Evolutionary conservation across 2,888 invertebrate species (phyloP), one percentile per base, ranked within the genome.

Genomic region (Eutolmus rufibarbis): DNA sequence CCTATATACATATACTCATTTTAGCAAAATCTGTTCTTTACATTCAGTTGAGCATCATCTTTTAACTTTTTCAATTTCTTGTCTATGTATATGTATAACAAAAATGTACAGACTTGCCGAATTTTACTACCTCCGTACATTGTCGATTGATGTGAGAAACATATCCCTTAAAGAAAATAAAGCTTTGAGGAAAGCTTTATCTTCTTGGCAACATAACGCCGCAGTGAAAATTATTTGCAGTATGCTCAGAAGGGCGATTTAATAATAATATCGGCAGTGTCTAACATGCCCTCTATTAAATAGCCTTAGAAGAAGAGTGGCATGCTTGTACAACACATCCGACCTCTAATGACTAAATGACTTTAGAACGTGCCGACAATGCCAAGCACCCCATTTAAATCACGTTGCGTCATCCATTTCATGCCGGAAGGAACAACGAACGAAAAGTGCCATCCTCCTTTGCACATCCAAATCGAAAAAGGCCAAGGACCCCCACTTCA

Each of bases 301-400:
- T 82, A 57, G 40, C 66, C 66, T 31, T 56, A 37, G 34, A 57
- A 56, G 43, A 40, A 12, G 82, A 57, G 57, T 23, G 14, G 57
- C 57, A 82, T 82, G 12, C 12, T 46, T 79, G 31, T 28, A 51
- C 51, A 46, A 34, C 57, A 28, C n/a, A 57, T 66, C 66, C 82
- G 82, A 66, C 66, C 57, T 82, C 82, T 51, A 82, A 57, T 82
- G 57, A 82, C 57, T 56, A 37, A 56, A 37, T 82, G 82, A 82
- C 82, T 82, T 66, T 82, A 23, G 37, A 37, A 66, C 82, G 82
- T 82, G 82, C 56, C 51, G 66, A 37, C 34, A 82, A 66, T 82
- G 14, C 37, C n/a, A 66, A 82, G 34, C 28, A 51, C 31, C 37
- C 57, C 57, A 34, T 28, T 51, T 82, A 66, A 82, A 82, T 82